These are phyloP conservation scores for Alca torda DNA, from an alignment of 2,797 vertebrate genomes.

Conservation along the genomic window DNA sequence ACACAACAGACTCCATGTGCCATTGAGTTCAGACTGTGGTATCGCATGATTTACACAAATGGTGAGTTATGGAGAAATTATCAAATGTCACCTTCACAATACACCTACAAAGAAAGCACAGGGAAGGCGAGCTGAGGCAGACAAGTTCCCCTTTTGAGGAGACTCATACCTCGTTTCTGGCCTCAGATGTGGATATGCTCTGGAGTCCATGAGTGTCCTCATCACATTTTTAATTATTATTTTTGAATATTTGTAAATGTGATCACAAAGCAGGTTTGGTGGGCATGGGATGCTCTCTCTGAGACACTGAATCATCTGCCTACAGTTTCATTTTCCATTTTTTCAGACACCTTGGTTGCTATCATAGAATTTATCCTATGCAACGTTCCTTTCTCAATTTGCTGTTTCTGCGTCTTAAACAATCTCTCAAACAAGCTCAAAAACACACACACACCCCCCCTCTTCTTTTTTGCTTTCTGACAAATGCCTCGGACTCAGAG, in stretches of 20 bases:
- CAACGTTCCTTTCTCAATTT: background rate
- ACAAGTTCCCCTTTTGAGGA: fast-evolving
- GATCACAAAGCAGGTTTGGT: background rate
- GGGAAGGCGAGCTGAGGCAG: background rate
- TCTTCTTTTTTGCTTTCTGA: background rate
- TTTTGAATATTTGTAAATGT: background rate
- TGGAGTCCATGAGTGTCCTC: background rate
- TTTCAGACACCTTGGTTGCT: background rate
- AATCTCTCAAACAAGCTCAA: too few species aligned
- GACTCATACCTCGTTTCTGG: background rate
- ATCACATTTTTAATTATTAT: background rate
- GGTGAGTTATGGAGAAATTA: background rate
- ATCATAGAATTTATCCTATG: background rate
- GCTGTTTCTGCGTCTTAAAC: background rate
- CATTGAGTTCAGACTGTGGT: fast-evolving
- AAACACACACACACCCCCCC: too few species aligned
- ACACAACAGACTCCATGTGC: background rate
- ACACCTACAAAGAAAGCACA: background rate
- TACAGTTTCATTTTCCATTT: background rate
- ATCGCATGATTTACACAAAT: fast-evolving
- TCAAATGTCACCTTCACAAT: background rate
- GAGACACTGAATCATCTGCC: background rate
- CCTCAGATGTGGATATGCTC: background rate
- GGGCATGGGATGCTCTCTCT: background rate
- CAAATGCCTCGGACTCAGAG: background rate